Evolutionary conservation across 2,888 invertebrate genomes (phyloP).

Genomic region (Drosophila cognata): DNA sequence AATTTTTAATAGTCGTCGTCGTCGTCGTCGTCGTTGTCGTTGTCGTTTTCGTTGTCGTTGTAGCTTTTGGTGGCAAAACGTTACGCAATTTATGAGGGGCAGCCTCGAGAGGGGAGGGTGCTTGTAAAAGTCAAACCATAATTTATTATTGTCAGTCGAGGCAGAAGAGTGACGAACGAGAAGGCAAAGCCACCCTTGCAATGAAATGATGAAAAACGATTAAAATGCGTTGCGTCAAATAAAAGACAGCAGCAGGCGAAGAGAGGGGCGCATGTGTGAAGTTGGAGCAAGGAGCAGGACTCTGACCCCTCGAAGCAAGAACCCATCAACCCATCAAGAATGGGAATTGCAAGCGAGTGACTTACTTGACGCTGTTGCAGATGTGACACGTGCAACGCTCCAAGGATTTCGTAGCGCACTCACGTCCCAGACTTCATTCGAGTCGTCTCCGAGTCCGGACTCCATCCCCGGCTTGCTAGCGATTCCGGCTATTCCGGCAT

Average conservation of each 20-base stretch:
- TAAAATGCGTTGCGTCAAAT: constrained; percentile 52
- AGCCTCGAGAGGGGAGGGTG: constrained; percentile 12
- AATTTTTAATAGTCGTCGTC: constrained; percentile 70
- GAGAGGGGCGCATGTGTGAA: constrained; percentile 39
- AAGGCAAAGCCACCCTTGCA: constrained; percentile 30
- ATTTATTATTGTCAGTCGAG: constrained; percentile 72
- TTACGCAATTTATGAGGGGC: constrained; percentile 62
- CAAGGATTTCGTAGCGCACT: constrained; percentile 60
- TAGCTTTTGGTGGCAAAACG: constrained; percentile 29
- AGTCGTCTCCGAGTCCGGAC: constrained; percentile 20
- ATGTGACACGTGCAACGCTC: constrained; percentile 65
- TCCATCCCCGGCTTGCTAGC: constrained; percentile 21
- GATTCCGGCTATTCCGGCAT: constrained; percentile 48
- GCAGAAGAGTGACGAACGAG: constrained; percentile 43
- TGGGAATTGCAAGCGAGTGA: constrained; percentile 47
- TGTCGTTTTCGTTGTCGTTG: too few relatives aligned
- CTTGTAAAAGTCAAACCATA: constrained; percentile 71
- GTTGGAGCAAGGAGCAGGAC: constrained; percentile 23
- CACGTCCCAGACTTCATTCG: constrained; percentile 47
- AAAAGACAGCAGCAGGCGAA: constrained; percentile 38
- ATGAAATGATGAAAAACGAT: constrained; percentile 60
- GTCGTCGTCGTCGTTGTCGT: background rate
- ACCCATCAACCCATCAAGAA: constrained; percentile 15
- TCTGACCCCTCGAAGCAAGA: background rate
- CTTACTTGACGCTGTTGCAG: constrained; percentile 43